A percentile compares a stretch with the other conserved stretches of the same genome.
Conservation (phyloP, 2,113 vertebrate genomes). For the Esox niger region DNA sequence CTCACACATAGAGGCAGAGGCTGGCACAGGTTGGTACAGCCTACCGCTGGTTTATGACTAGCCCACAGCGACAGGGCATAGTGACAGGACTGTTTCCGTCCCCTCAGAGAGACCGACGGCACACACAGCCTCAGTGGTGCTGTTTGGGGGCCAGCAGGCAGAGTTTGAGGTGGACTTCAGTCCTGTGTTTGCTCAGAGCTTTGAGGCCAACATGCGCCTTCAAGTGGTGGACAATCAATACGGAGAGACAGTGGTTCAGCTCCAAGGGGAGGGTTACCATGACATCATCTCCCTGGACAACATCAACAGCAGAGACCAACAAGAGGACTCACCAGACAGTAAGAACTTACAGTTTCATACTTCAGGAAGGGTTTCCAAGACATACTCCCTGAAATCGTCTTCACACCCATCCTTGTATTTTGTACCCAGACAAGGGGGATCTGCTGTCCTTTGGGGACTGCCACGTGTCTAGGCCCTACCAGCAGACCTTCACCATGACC, state of each 20-base stretch:
- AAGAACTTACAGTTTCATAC: slow-evolving; percentile 5
- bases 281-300: slow-evolving; percentile 81
- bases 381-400: too few species aligned
- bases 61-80: background rate
- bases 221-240: slow-evolving; percentile 75
- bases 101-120: slow-evolving; percentile 63
- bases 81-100: background rate
- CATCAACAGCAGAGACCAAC: slow-evolving; percentile 51
- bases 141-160: slow-evolving; percentile 63
- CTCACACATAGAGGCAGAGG: slow-evolving; percentile 22
- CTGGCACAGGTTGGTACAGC: slow-evolving; percentile 47
- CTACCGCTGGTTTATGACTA: background rate
- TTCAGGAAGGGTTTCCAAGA: too few species aligned
- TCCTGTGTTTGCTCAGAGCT: slow-evolving; percentile 57
- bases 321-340: slow-evolving; percentile 28
- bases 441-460: slow-evolving; percentile 84
- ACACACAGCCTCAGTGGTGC: slow-evolving; percentile 61
- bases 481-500: slow-evolving; percentile 78
- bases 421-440: slow-evolving; percentile 58
- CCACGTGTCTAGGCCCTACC: slow-evolving; percentile 65
- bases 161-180: slow-evolving; percentile 79
- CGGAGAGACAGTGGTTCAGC: slow-evolving; percentile 67
- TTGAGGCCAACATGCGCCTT: slow-evolving; percentile 68
- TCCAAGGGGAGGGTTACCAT: slow-evolving; percentile 79
- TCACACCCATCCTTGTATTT: slow-evolving; percentile 20